These are phyloP conservation scores for Andrena hattorfiana DNA, from an alignment of 2,888 invertebrate species.

Conservation along the genomic window DNA sequence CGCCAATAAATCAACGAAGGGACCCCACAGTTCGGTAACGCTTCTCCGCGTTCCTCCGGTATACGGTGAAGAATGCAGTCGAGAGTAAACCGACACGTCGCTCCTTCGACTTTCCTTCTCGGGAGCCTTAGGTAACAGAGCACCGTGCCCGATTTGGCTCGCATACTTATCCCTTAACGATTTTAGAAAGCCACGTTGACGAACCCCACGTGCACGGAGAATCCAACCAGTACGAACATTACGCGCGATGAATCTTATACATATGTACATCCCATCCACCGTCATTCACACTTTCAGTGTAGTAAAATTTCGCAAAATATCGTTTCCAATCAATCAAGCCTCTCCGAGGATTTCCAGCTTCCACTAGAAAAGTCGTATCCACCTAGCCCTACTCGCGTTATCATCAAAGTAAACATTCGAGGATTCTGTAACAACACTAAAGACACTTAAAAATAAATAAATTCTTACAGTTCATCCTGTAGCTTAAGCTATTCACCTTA, in stretches of 20 bases:
- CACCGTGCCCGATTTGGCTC: slow-evolving; percentile 32
- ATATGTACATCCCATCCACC: too few relatives aligned
- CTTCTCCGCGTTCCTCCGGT: slow-evolving; percentile 2
- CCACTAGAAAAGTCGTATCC: too few relatives aligned
- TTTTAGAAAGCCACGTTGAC: slow-evolving; percentile 51
- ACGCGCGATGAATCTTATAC: too few relatives aligned
- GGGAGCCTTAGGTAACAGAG: slow-evolving; percentile 31
- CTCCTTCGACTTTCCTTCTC: slow-evolving; percentile 37
- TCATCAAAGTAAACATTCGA: too few relatives aligned
- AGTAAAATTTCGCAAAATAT: too few relatives aligned
- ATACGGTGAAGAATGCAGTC: slow-evolving; percentile 33
- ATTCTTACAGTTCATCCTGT: too few relatives aligned
- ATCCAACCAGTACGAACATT: background rate
- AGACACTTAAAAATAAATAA: too few relatives aligned
- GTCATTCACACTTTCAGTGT: background rate
- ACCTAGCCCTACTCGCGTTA: too few relatives aligned
- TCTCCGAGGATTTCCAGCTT: too few relatives aligned
- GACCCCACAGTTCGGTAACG: slow-evolving; percentile 23
- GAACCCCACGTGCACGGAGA: slow-evolving; percentile 34
- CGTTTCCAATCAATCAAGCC: too few relatives aligned
- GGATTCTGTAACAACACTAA: too few relatives aligned
- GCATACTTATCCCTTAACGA: slow-evolving; percentile 46
- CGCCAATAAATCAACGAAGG: slow-evolving; percentile 27
- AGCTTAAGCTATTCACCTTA: too few relatives aligned
- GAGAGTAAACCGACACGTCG: slow-evolving; percentile 16